These are phyloP conservation scores for Eumaeus atala DNA, from an alignment of 1,140 invertebrate species.

Conservation along the genomic window DNA sequence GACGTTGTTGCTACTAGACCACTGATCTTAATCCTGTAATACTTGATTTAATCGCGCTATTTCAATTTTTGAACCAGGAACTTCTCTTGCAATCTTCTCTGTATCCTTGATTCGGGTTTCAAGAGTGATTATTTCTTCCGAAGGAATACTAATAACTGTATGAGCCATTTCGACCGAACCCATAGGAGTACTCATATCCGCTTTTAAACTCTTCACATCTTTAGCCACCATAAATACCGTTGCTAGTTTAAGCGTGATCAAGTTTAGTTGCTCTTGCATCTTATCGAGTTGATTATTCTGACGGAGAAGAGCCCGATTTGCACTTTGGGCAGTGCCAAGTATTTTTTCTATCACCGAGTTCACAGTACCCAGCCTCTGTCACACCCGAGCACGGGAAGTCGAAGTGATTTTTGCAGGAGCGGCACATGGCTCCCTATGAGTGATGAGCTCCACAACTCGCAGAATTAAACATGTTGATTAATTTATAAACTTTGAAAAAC, in stretches of 20 bases:
- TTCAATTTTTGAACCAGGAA: background rate
- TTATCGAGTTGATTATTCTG: constrained; percentile 1
- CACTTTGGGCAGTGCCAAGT: too few species aligned
- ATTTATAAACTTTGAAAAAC: too few species aligned
- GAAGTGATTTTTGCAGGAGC: constrained; percentile 19
- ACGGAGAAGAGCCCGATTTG: too few species aligned
- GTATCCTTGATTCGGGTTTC: background rate
- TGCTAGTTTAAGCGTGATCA: constrained; percentile 14
- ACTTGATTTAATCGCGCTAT: background rate
- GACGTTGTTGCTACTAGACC: constrained; percentile 1
- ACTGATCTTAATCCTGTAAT: background rate
- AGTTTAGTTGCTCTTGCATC: constrained; percentile 10
- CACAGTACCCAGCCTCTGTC: constrained; percentile 21
- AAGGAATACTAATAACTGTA: background rate
- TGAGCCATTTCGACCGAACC: constrained; percentile 2
- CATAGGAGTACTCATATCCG: constrained; percentile 15
- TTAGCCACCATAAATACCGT: constrained; percentile 15
- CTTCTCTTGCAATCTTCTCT: background rate
- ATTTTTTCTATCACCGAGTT: constrained; percentile 19
- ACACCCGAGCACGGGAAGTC: constrained; percentile 23
- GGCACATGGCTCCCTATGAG: constrained; percentile 16
- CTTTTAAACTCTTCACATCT: constrained; percentile 18
- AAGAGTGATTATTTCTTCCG: background rate
- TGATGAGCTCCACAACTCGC: too few species aligned
- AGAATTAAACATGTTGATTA: too few species aligned